Evolutionary conservation across 2,113 vertebrate genomes (phyloP).

Genomic region (Barnardius zonarius): DNA sequence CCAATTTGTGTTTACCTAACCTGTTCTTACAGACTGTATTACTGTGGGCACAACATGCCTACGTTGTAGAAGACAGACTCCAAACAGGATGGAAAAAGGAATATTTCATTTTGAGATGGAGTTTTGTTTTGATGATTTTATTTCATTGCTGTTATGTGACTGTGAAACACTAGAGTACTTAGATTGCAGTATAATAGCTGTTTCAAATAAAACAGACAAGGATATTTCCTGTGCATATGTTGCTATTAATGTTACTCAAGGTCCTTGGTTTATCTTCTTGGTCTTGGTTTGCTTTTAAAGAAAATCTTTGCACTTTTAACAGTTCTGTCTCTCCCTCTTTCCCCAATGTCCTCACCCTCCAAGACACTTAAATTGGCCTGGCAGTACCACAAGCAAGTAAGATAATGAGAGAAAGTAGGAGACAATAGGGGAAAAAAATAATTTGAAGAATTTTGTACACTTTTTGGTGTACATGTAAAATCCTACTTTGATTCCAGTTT

Average conservation of each 20-base stretch:
- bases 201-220: not conserved
- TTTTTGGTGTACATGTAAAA: not conserved
- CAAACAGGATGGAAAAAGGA: not conserved
- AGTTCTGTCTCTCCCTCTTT: not conserved
- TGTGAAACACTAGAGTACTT: not conserved
- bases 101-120: not conserved
- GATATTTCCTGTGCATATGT: not conserved
- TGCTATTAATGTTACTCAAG: not conserved
- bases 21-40: not conserved
- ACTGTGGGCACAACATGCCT: not conserved
- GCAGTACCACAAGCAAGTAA: not conserved
- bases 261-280: not conserved
- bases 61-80: not conserved
- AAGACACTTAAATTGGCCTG: not conserved
- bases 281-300: not conserved
- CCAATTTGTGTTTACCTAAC: not conserved
- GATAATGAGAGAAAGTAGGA: not conserved
- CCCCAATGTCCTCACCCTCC: fast-evolving
- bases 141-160: not conserved
- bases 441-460: not conserved
- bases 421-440: not conserved
- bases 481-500: not conserved
- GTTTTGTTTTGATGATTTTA: not conserved
- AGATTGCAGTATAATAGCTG: not conserved
- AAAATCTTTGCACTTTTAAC: not conserved